phyloP scores from a whole-genome alignment of 1,140 invertebrate genomes.

The Drosophila paulistorum region DNA sequence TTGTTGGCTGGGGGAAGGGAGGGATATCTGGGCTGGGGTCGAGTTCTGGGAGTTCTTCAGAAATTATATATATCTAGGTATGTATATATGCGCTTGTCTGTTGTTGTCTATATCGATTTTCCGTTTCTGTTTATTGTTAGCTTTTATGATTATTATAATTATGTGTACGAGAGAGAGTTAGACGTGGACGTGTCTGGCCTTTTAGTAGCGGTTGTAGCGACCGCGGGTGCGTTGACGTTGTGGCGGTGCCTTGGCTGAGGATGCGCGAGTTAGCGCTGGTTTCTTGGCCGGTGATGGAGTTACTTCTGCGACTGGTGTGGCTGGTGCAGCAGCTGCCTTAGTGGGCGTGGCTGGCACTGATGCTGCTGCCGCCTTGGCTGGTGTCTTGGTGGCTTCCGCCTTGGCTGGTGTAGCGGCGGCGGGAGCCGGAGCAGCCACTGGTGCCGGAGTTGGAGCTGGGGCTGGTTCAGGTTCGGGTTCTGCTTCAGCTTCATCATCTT shows the following conservation, averaged over 20 bases:
- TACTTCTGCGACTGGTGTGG: slow-evolving; percentile 36
- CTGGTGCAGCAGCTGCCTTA: slow-evolving; percentile 18
- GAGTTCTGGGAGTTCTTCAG: background rate
- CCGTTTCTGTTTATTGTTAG: background rate
- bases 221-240: slow-evolving; percentile 74
- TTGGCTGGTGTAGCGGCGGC: slow-evolving; percentile 41
- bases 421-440: slow-evolving; percentile 34
- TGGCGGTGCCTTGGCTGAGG: slow-evolving; percentile 70
- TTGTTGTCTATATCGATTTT: slow-evolving; percentile 26
- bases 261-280: slow-evolving; percentile 58
- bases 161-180: slow-evolving; percentile 23
- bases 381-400: slow-evolving; percentile 39
- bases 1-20: background rate
- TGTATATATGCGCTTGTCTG: slow-evolving; percentile 23
- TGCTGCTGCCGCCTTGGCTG: slow-evolving; percentile 38
- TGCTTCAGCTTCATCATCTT: slow-evolving; percentile 54
- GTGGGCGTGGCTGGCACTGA: slow-evolving; percentile 4
- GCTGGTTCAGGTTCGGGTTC: slow-evolving; percentile 62
- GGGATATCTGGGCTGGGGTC: background rate
- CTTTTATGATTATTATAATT: slow-evolving; percentile 55
- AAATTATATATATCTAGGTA: too few relatives aligned
- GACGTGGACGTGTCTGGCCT: background rate
- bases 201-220: slow-evolving; percentile 79
- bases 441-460: slow-evolving; percentile 44
- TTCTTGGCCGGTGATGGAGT: slow-evolving; percentile 68